Evolutionary conservation across 2,888 invertebrate species (phyloP).

Genomic region (Mellilla xanthometata): DNA sequence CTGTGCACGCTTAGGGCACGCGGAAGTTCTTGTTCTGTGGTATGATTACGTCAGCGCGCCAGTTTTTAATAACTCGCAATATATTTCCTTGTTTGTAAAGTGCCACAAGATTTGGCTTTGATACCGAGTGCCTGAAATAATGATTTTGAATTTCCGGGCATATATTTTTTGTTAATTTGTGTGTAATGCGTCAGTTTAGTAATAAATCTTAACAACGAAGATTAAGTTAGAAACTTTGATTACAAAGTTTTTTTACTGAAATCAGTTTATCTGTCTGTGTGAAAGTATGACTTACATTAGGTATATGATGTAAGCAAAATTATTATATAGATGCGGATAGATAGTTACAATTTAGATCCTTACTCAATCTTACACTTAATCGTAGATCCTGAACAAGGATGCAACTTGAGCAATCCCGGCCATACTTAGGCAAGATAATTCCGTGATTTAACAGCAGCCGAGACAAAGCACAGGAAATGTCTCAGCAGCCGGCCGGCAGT

Average conservation of each 20-base stretch:
- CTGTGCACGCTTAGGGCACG: slow-evolving; percentile 63
- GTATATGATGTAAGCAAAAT: too few species aligned
- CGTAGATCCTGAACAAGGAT: slow-evolving; percentile 4
- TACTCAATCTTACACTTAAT: not conserved
- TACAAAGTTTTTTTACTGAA: too few species aligned
- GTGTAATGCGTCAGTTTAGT: too few species aligned
- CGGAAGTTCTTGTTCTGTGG: slow-evolving; percentile 69
- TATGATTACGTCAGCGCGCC: slow-evolving; percentile 75
- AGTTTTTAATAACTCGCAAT: slow-evolving; percentile 77
- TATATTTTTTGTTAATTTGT: too few species aligned
- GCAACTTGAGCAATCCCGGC: slow-evolving; percentile 5
- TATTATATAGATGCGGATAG: not conserved
- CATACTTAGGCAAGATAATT: slow-evolving; percentile 34
- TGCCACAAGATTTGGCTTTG: slow-evolving; percentile 45
- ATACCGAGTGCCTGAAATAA: slow-evolving; percentile 32
- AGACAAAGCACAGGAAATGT: slow-evolving; percentile 77
- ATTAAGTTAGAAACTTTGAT: too few species aligned
- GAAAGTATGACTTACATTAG: too few species aligned
- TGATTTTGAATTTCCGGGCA: slow-evolving; percentile 28
- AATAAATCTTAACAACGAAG: too few species aligned
- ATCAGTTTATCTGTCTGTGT: too few species aligned
- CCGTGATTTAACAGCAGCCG: slow-evolving; percentile 50
- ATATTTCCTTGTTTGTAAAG: slow-evolving; percentile 75
- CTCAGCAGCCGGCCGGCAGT: slow-evolving; percentile 65
- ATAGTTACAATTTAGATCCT: not conserved